Evolutionary conservation across 2,888 invertebrate species (phyloP).

Genomic region (Unio pictorum): DNA sequence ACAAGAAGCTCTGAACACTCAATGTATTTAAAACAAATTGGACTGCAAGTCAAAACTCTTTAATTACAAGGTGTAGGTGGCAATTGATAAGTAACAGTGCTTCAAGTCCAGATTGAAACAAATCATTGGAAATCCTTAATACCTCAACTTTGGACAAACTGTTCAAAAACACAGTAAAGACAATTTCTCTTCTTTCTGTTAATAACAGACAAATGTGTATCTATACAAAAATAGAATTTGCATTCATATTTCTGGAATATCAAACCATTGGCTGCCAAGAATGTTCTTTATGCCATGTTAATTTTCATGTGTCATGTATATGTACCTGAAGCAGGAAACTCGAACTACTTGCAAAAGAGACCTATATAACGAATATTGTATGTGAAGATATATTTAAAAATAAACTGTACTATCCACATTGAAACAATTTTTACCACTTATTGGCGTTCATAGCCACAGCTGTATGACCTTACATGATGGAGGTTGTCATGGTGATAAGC

Average conservation of each 20-base stretch:
- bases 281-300: neutral
- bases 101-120: no score
- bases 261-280: neutral
- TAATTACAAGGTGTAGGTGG: no score
- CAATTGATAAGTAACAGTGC: no score
- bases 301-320: neutral
- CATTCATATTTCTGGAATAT: neutral
- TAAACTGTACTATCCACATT: slow-evolving; percentile 15
- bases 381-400: slow-evolving; percentile 3
- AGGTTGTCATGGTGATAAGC: slow-evolving; percentile 2
- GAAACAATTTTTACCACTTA: slow-evolving; percentile 48
- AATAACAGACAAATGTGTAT: no score
- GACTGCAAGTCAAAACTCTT: no score
- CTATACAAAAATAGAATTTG: no score
- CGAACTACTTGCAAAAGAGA: neutral
- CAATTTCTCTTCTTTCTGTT: no score
- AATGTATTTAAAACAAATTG: no score
- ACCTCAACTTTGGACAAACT: no score
- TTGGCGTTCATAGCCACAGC: slow-evolving; percentile 5
- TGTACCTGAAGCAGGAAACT: neutral
- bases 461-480: slow-evolving; percentile 3
- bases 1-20: no score
- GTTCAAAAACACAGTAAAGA: no score
- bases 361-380: slow-evolving; percentile 1
- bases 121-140: no score